A percentile compares a stretch with the other conserved stretches of the same genome.
Conservation (phyloP, 2,888 invertebrate species). For the Allygus modestus region DNA sequence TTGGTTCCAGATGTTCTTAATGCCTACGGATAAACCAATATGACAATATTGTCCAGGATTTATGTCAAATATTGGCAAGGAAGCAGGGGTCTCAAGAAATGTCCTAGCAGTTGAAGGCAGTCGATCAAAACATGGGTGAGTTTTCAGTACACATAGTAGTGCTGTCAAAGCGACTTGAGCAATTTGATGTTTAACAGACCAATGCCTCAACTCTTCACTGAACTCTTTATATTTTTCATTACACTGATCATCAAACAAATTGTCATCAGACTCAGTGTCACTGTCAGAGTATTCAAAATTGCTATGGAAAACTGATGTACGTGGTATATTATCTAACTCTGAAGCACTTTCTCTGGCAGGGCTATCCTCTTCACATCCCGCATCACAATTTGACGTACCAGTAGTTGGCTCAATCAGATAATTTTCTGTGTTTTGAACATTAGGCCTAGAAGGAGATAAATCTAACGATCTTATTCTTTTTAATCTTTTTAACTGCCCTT, state of each 20-base stretch:
- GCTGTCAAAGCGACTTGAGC: background rate
- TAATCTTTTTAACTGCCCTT: background rate
- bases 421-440: no score
- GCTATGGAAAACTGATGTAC: background rate
- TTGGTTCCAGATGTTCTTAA: background rate
- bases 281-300: background rate
- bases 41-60: background rate
- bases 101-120: background rate
- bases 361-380: background rate
- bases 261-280: background rate
- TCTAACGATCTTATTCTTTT: background rate
- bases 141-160: background rate
- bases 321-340: background rate
- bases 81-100: background rate
- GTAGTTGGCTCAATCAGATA: background rate
- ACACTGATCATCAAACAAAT: no score
- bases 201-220: background rate
- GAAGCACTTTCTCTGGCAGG: background rate
- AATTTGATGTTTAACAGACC: background rate
- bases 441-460: no score
- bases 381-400: background rate
- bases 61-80: background rate
- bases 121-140: background rate
- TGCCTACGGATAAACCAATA: background rate
- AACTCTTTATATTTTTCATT: background rate